These are phyloP conservation scores for Parazoanthus atlanticus DNA, from an alignment of 92 coral and sea anemone species.

Conservation along the genomic window DNA sequence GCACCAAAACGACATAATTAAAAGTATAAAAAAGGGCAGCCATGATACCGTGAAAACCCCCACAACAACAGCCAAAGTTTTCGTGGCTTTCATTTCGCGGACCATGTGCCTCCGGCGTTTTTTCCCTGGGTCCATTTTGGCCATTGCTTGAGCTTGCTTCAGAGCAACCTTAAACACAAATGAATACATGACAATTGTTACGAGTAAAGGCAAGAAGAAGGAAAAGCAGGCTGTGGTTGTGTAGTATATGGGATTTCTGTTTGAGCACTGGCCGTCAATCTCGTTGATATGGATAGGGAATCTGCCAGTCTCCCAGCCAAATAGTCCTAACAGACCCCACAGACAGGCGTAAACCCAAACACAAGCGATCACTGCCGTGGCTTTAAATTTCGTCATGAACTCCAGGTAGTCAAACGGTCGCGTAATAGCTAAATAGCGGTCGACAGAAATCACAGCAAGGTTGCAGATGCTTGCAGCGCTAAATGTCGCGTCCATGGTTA, in stretches of 20 bases:
- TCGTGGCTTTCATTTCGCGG: slow-evolving; percentile 97
- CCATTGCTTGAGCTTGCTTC: slow-evolving; percentile 63
- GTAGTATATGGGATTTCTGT: slow-evolving; percentile 47
- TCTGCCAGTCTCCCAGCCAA: slow-evolving; percentile 66
- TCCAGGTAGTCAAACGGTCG: slow-evolving; percentile 83
- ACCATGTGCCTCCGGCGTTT: slow-evolving; percentile 46
- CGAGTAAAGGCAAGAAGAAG: slow-evolving; percentile 56
- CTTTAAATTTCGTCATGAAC: slow-evolving; percentile 76
- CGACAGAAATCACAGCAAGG: slow-evolving; percentile 88
- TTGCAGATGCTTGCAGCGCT: slow-evolving; percentile 91
- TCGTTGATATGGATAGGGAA: slow-evolving; percentile 14
- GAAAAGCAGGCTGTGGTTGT: slow-evolving; percentile 52
- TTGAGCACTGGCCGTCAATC: not conserved
- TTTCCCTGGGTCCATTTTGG: slow-evolving; percentile 51
- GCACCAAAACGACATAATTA: slow-evolving; percentile 77
- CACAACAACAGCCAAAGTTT: slow-evolving; percentile 90
- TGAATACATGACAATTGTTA: slow-evolving; percentile 52
- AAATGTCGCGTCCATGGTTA: slow-evolving; percentile 74
- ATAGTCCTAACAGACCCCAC: slow-evolving; percentile 81
- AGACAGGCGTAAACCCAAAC: slow-evolving; percentile 86
- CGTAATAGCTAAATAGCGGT: slow-evolving; percentile 92
- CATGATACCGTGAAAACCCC: slow-evolving; percentile 91
- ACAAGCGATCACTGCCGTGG: slow-evolving; percentile 70
- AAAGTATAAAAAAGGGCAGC: slow-evolving; percentile 80
- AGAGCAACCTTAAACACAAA: slow-evolving; percentile 56